These are phyloP conservation scores for Aldrovandia affinis DNA, from an alignment of 2,797 vertebrate genomes.

Conservation along the genomic window DNA sequence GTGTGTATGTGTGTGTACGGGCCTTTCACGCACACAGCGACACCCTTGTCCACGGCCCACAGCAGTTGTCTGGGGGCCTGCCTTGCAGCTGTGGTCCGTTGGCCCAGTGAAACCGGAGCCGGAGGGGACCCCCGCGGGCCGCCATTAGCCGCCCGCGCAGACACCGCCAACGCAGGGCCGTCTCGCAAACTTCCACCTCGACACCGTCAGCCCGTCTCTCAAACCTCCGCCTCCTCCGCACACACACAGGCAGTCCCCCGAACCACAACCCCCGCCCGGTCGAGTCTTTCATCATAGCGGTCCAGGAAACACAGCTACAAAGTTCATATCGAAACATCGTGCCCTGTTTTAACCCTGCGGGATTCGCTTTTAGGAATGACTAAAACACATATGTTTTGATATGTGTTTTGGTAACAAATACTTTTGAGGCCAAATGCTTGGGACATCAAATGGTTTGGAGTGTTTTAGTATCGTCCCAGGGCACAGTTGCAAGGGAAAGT, in stretches of 20 bases:
- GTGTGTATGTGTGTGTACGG: slow-evolving; percentile 52
- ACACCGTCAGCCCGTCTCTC: neutral
- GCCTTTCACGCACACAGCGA: neutral
- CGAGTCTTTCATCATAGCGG: neutral
- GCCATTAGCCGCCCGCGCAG: neutral
- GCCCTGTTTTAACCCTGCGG: neutral
- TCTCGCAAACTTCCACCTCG: neutral
- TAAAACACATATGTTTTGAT: too few species aligned
- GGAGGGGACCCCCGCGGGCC: neutral
- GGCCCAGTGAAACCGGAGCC: neutral
- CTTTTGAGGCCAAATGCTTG: neutral
- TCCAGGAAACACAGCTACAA: neutral
- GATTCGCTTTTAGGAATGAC: neutral
- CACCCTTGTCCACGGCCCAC: neutral
- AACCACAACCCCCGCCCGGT: neutral
- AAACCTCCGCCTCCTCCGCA: neutral
- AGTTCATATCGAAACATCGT: neutral
- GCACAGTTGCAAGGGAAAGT: neutral
- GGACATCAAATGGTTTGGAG: neutral
- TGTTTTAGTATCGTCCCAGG: neutral
- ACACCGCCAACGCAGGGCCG: neutral
- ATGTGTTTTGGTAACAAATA: too few species aligned
- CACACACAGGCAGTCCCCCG: too few species aligned
- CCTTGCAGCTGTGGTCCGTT: neutral
- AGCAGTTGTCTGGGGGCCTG: neutral